A percentile compares a stretch with the other conserved stretches of the same genome.
Conservation (phyloP, 1,140 invertebrate genomes). For the Drosophila nasuta region DNA sequence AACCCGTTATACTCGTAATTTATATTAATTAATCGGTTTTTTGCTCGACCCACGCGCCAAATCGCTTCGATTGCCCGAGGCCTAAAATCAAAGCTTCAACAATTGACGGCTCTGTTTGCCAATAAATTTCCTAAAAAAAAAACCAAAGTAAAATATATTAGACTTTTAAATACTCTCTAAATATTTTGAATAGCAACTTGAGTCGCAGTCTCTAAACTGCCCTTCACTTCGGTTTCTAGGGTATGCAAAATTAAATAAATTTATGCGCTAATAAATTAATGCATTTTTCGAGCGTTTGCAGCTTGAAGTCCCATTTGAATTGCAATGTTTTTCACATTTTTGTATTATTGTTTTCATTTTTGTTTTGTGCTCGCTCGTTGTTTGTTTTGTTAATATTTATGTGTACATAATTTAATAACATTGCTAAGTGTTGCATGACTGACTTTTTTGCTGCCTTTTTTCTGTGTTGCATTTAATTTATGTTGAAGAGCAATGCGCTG, state of each 20-base stretch:
- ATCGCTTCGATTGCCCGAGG: conserved; percentile 10
- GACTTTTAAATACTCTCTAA: neutral
- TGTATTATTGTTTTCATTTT: neutral
- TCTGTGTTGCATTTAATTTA: conserved; percentile 21
- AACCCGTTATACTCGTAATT: conserved; percentile 66
- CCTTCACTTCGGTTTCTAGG: neutral
- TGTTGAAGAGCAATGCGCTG: conserved; percentile 11
- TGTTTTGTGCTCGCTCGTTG: neutral
- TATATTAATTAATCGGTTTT: conserved; percentile 79
- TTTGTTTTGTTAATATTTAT: conserved; percentile 44
- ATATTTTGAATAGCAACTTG: neutral
- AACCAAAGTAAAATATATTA: neutral
- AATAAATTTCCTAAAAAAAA: conserved; percentile 40
- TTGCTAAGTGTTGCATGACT: conserved; percentile 18
- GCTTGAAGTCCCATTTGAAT: conserved; percentile 51
- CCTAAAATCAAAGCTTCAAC: conserved; percentile 50
- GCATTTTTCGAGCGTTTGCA: conserved; percentile 47
- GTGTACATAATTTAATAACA: conserved; percentile 45
- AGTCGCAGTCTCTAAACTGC: neutral
- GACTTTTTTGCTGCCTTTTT: neutral
- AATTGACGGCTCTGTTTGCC: conserved; percentile 45
- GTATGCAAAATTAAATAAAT: conserved; percentile 57
- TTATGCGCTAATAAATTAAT: conserved; percentile 72
- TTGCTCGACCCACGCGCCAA: conserved; percentile 25
- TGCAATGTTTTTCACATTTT: conserved; percentile 28